Base-by-base conservation (phyloP, 2,888 invertebrate species). In the Notocelia uddmanniana region DNA sequence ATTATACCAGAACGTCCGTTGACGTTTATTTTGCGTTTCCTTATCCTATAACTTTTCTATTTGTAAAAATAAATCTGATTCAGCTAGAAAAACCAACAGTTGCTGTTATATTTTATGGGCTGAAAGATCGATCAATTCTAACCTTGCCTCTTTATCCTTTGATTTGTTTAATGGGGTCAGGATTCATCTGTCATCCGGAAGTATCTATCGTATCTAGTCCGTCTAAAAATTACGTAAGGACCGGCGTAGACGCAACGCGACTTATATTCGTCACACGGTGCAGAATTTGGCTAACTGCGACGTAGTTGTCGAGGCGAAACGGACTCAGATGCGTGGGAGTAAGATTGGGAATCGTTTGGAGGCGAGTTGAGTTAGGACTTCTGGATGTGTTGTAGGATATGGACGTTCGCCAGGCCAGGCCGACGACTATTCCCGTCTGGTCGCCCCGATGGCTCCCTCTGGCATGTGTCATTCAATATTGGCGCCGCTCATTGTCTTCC, bases 401-500 rank as follows among this genome's bases (percentile, higher is more conserved):
- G 93, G 93, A 91, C 90, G 86, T 80, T 81, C 83, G 93, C 93
- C 93, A 93, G 91, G 93, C 92, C 93, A 89, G 93, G 92, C 80
- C 83, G 84, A 90, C 82, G 92, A 91, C 93, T 93, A 93, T 93
- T 93, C 93, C 93, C 92, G 93, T 92, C 93, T 91, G 86, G 87
- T 87, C 81, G 82, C 86, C 86, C 88, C 85, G 84, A 88, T 87
- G 83, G 85, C 83, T 84, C 83, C 84, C 85, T 86, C 85, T 84
- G 85, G 86, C 89, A 84, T 84, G 78, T 88, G 85, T 85, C 89
- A 86, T 86, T 88, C 84, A 86, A 81, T 85, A 85, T 83, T 83
- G 83, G 87, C 86, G 89, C 88, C 87, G 71, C 81, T 85, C 80
- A 83, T 80, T 80, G 81, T 77, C 73, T 59, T 68, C 73, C 64